Conservation (phyloP, 1,140 invertebrate species). For the Cyclargus thomasi region DNA sequence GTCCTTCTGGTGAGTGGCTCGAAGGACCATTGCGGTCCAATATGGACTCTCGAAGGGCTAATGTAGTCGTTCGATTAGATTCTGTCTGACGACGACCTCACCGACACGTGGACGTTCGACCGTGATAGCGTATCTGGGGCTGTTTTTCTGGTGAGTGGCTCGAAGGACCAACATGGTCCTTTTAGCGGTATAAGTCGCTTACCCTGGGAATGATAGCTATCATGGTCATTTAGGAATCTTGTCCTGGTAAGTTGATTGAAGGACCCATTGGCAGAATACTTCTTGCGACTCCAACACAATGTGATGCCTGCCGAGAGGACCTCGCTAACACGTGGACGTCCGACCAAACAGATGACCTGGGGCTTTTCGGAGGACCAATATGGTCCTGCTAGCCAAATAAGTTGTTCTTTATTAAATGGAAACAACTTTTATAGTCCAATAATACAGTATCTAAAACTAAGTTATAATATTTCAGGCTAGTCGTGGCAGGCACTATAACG, state of each 20-base stretch:
- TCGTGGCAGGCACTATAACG: constrained; percentile 82
- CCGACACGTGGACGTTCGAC: constrained; percentile 80
- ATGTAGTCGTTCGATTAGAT: constrained; percentile 84
- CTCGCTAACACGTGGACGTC: constrained; percentile 82
- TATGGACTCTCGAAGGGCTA: constrained; percentile 73
- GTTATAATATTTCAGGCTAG: constrained; percentile 77
- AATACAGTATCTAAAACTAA: too few relatives aligned
- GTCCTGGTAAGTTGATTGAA: too few relatives aligned
- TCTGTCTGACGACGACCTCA: constrained; percentile 83
- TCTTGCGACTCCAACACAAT: constrained; percentile 83
- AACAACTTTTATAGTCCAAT: too few relatives aligned
- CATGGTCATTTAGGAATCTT: too few relatives aligned
- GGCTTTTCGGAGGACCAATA: constrained; percentile 33
- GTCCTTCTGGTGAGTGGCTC: constrained; percentile 56
- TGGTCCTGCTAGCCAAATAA: constrained; percentile 41
- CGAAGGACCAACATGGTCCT: too few relatives aligned
- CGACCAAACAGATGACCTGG: constrained; percentile 56
- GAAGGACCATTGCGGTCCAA: too few relatives aligned
- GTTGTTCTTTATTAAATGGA: too few relatives aligned
- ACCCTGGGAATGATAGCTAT: too few relatives aligned
- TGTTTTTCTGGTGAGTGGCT: constrained; percentile 58
- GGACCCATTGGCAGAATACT: constrained; percentile 85
- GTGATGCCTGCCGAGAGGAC: constrained; percentile 86
- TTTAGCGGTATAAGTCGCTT: constrained; percentile 40
- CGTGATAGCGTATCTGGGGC: constrained; percentile 57